Base-by-base conservation (phyloP, 2,888 invertebrate species). In the Cremastinae sp. region DNA sequence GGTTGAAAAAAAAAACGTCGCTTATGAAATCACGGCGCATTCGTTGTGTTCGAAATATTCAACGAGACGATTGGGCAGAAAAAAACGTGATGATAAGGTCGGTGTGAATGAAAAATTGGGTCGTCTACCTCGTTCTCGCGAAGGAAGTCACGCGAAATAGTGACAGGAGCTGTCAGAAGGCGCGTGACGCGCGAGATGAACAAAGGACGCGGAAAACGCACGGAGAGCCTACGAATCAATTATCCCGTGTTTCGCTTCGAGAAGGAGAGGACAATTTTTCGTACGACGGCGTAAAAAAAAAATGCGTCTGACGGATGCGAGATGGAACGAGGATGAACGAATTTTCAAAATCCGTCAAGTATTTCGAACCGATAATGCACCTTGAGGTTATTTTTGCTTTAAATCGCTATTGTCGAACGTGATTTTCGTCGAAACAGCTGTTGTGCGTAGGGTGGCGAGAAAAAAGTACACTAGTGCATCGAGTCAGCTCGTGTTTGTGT, bases 371-470 rank as follows among this genome's bases (percentile, higher is more conserved):
- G 41, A 49, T 41, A 56, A 58, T 56, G 16, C 39, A 12, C 58
- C 43, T 47, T 43, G 68, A 61, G 62, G 56, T 69, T 74, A 41
- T 62, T 62, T 43, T 56, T 59, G 47, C 70, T 53, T 65, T 55
- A 53, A 65, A 69, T 69, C 59, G 28, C 71, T 39, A 68, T 72
- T 66, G 62, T 69, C n/a, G 39, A 74, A 64, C 58, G 64, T 49
- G 73, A 65, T 58, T 76, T 61, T 65, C 53, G 51, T 64, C 64
- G 75, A 80, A 80, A 81, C 79, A 81, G 80, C 79, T 80, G 81
- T 81, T 78, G 77, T 80, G 72, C 74, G 69, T 75, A 58, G 68
- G 64, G 56, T 68, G 14, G 20, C 47, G 47, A 71, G 53, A 69
- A 53, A 68, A 56, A 61, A 72, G 70, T 66, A 66, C 66, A 61